Percentiles rank a stretch among this genome's conserved stretches.
Evolutionary conservation across 2,113 vertebrate genomes (phyloP).

Genomic region (Hoplias malabaricus): DNA sequence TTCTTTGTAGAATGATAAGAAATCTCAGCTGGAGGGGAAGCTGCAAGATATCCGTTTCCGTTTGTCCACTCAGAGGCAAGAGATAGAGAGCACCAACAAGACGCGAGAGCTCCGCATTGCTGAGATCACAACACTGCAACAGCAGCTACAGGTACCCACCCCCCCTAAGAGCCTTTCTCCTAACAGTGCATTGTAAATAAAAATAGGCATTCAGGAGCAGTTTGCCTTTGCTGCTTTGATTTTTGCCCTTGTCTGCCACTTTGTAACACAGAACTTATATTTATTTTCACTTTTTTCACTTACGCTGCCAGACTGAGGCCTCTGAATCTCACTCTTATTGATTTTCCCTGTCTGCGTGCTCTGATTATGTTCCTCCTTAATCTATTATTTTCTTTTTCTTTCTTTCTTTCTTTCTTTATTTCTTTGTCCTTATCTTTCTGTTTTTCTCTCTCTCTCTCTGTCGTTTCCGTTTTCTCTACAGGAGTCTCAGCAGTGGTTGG

Average conservation of each 20-base stretch:
- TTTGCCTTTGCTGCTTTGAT: not conserved
- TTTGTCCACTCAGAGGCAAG: slow-evolving; percentile 86
- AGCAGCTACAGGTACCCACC: slow-evolving; percentile 87
- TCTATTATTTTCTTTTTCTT: not conserved
- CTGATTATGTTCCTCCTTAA: not conserved
- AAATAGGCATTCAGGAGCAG: not conserved
- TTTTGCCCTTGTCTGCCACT: not conserved
- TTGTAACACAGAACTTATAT: not conserved
- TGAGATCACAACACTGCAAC: slow-evolving; percentile 93
- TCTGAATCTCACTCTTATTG: slow-evolving; percentile 29
- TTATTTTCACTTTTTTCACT: slow-evolving; percentile 16
- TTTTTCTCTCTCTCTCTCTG: not conserved
- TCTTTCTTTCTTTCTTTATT: not conserved
- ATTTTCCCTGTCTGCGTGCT: slow-evolving; percentile 13
- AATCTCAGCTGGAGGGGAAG: slow-evolving; percentile 92
- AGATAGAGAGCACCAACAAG: slow-evolving; percentile 96
- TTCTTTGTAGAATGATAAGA: slow-evolving; percentile 90
- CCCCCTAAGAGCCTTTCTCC: not conserved
- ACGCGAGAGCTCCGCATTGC: slow-evolving; percentile 91
- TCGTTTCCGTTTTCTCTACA: slow-evolving; percentile 53
- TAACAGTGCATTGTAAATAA: not conserved
- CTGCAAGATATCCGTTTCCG: slow-evolving; percentile 93
- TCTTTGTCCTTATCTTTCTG: not conserved
- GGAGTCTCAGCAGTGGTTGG: slow-evolving; percentile 97
- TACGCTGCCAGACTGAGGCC: slow-evolving; percentile 26